phyloP scores from a whole-genome alignment of 2,888 invertebrate species.

The Periphyllus acericola region DNA sequence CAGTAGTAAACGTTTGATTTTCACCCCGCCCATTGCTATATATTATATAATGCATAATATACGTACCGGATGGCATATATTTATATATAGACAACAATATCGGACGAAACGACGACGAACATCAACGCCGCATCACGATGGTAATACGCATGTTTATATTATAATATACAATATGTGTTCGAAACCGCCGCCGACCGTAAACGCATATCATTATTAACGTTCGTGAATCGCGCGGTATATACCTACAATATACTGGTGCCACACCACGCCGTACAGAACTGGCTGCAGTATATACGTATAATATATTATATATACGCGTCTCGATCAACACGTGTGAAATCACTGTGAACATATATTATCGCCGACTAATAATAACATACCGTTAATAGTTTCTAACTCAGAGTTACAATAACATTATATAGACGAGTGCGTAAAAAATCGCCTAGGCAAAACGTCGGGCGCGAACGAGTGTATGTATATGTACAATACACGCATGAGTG shows the following conservation, averaged over 20 bases:
- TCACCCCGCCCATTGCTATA: no score
- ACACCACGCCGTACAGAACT: no score
- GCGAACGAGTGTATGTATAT: neutral
- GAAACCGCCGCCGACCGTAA: neutral
- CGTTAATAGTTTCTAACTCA: neutral
- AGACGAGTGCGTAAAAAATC: neutral
- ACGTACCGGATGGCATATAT: no score
- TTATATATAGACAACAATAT: no score
- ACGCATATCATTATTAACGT: neutral
- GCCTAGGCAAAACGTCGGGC: neutral
- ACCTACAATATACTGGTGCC: no score
- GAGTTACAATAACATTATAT: no score
- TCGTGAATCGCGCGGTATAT: neutral
- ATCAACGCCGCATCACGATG: no score
- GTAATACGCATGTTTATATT: no score
- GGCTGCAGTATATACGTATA: no score
- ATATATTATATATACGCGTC: neutral
- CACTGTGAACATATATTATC: slow-evolving; percentile 6
- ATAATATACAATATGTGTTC: neutral
- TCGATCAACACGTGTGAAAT: slow-evolving; percentile 8
- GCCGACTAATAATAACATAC: neutral
- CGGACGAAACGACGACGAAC: no score
- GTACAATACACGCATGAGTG: neutral
- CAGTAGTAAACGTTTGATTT: no score
- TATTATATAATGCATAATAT: no score